Conservation (phyloP, 1,140 invertebrate genomes). For the Aphis gossypii region DNA sequence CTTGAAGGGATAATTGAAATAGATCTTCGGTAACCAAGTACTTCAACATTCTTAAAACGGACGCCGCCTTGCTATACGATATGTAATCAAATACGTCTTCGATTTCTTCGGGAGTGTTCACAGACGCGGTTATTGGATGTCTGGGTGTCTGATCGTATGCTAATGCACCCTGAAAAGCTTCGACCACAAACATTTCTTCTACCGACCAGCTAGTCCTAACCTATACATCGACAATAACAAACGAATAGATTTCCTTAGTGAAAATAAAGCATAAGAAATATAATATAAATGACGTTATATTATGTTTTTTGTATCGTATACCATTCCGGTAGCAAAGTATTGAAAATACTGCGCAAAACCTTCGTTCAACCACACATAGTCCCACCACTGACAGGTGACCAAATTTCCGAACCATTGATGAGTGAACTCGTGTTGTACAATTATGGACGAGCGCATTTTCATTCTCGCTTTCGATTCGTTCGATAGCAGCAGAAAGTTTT, state of each 20-base stretch:
- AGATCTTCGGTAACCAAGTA: background rate
- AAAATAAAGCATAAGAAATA: background rate
- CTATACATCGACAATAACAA: background rate
- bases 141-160: background rate
- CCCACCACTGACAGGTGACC: slow-evolving; percentile 65
- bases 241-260: background rate
- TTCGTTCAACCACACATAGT: slow-evolving; percentile 69
- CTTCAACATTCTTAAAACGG: background rate
- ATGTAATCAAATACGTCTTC: background rate
- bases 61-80: slow-evolving; percentile 4
- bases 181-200: slow-evolving; percentile 20
- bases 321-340: slow-evolving; percentile 60
- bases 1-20: background rate
- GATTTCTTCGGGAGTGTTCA: background rate
- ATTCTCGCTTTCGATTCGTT: background rate
- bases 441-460: slow-evolving; percentile 63
- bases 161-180: background rate
- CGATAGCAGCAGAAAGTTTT: slow-evolving; percentile 6
- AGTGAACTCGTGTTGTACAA: slow-evolving; percentile 68
- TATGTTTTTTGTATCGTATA: slow-evolving; percentile 7
- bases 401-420: slow-evolving; percentile 68
- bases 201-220: background rate
- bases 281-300: too few species aligned
- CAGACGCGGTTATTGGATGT: slow-evolving; percentile 15
- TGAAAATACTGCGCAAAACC: slow-evolving; percentile 67